Percentiles rank a stretch among this genome's conserved stretches.
Evolutionary conservation across 2,888 invertebrate species (phyloP).

Genomic region (Dione juno): DNA sequence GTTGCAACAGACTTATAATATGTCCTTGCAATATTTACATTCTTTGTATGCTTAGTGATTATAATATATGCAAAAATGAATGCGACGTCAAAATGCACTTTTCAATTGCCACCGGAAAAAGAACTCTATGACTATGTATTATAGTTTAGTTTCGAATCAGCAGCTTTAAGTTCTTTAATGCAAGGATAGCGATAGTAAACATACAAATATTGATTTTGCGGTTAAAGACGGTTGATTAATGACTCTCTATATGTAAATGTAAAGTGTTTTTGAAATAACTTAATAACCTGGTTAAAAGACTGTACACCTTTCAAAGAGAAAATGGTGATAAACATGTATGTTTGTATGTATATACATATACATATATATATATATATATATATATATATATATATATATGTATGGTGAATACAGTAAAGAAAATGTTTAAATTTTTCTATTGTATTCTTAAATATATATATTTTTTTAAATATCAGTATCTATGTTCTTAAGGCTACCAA

Average conservation of each 20-base stretch:
- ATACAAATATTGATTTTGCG: slow-evolving; percentile 24
- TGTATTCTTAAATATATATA: too few species aligned
- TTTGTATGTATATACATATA: not conserved
- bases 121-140: not conserved
- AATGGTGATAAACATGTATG: not conserved
- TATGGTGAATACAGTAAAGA: not conserved
- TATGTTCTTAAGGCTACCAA: too few species aligned
- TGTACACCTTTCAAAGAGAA: slow-evolving; percentile 7
- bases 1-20: slow-evolving; percentile 44
- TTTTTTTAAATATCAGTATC: too few species aligned
- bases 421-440: not conserved
- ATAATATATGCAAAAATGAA: slow-evolving; percentile 44
- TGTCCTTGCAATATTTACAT: slow-evolving; percentile 35
- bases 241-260: slow-evolving; percentile 18
- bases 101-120: not conserved
- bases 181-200: slow-evolving; percentile 20
- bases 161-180: slow-evolving; percentile 19
- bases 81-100: slow-evolving; percentile 36
- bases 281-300: slow-evolving; percentile 23
- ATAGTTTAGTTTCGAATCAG: not conserved
- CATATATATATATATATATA: not conserved
- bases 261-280: slow-evolving; percentile 21
- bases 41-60: slow-evolving; percentile 35
- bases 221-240: slow-evolving; percentile 24
- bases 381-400: not conserved